Base-by-base conservation (phyloP, 1,140 invertebrate species). In the Zaprionus capensis region DNA sequence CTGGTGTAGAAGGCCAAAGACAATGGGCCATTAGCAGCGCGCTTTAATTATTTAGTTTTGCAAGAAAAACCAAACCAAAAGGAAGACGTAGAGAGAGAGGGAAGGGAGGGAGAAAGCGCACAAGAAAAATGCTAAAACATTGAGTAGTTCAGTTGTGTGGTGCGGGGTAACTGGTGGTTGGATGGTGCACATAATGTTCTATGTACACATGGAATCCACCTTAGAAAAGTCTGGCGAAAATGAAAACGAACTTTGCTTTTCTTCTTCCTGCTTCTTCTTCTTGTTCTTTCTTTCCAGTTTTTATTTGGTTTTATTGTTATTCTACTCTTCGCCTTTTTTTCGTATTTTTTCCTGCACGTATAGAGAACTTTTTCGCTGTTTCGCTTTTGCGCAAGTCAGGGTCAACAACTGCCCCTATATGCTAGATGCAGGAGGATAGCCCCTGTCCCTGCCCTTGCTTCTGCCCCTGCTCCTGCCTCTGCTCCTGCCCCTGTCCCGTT, bases 41-140 rank as follows among this genome's bases (percentile, higher is more conserved):
- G 84, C 85, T 88, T 88, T 88, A 88, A 88, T 88, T 88, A 88
- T 88, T 88, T 88, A 88, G 85, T 82, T 87, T 74, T 71, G 80
- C 59, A 71, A 71, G 51, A 62, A 68, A 65, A 55, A 55, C 28
- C 65, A 57, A 36, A 65, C 66, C 63, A 67, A 49, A 58, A 36
- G 44, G 20, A 15, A 49, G 20, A 49, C 67, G 36, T 46, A 36
- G 44, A 41, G 17, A 31, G 12, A 38, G 11, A 14, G 20, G 9
- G 17, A 20, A 22, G 17, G 20, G 46, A 44, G 49, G 38, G 11
- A 41, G 20, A 44, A 28, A 64, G 46, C 38, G 49, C 31, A 46
- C 31, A 75, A 71, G 71, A 80, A 81, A 76, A 81, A 68, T 68
- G 80, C 78, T 76, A 58, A 58, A 67, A 67, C 36, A 66, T 58